These are phyloP conservation scores for Thysanoteuthis rhombus DNA, from an alignment of 2,888 invertebrate species.

Conservation along the genomic window DNA sequence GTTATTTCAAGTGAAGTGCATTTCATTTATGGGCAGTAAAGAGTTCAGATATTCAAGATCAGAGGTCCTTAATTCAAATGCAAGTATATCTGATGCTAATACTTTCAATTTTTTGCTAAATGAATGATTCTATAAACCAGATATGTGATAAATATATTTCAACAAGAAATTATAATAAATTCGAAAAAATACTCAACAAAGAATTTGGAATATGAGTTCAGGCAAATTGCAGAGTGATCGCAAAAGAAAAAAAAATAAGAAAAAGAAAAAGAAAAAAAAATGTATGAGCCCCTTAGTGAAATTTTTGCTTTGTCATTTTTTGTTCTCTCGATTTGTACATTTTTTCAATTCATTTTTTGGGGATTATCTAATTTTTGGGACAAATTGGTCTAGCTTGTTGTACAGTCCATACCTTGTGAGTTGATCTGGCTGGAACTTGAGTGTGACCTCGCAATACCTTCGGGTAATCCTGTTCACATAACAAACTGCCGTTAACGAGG, in stretches of 20 bases:
- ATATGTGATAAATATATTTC: not conserved
- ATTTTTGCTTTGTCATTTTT: not conserved
- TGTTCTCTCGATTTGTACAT: not conserved
- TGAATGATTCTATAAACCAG: too few species aligned
- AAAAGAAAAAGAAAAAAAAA: not conserved
- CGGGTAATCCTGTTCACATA: slow-evolving; percentile 96
- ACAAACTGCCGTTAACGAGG: slow-evolving; percentile 87
- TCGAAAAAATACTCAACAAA: not conserved
- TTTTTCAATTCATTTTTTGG: not conserved
- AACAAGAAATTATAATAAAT: not conserved
- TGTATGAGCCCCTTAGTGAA: not conserved
- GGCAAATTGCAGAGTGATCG: not conserved
- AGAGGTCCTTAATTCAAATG: not conserved
- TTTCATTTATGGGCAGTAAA: not conserved
- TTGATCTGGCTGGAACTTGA: slow-evolving; percentile 48
- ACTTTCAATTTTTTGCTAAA: too few species aligned
- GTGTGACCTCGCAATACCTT: slow-evolving; percentile 76
- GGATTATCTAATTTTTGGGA: slow-evolving; percentile 1
- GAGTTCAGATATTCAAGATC: not conserved
- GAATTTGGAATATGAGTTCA: not conserved
- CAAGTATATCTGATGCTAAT: not conserved
- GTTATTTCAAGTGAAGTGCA: too few species aligned
- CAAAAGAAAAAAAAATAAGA: not conserved
- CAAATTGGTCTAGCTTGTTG: slow-evolving; percentile 28
- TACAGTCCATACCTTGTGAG: slow-evolving; percentile 52